Conservation (phyloP, 2,113 vertebrate species). For the Siphamia tubifer region DNA sequence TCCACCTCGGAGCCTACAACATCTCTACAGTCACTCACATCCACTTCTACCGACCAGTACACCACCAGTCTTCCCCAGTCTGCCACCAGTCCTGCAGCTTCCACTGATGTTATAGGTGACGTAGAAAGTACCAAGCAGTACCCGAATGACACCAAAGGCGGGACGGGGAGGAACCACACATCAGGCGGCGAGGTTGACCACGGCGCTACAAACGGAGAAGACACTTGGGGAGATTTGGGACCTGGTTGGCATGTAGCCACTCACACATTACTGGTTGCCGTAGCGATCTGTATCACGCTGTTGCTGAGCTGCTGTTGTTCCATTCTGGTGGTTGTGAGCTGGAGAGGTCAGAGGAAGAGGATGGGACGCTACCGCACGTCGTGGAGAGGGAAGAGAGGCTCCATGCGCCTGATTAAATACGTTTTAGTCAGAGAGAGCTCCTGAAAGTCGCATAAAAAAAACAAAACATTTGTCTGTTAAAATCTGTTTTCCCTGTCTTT, state of each 20-base stretch:
- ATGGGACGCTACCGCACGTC: slow-evolving; percentile 80
- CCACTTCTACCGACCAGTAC: not conserved
- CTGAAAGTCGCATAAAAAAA: slow-evolving; percentile 42
- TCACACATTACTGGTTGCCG: slow-evolving; percentile 76
- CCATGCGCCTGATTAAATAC: slow-evolving; percentile 78
- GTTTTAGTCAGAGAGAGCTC: slow-evolving; percentile 72
- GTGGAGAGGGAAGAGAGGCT: slow-evolving; percentile 56
- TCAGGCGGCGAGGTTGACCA: slow-evolving; percentile 19
- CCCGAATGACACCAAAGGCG: slow-evolving; percentile 83
- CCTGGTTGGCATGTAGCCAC: slow-evolving; percentile 68
- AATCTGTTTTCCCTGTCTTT: too few relatives aligned
- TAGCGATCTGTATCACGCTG: slow-evolving; percentile 74
- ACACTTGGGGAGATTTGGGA: not conserved
- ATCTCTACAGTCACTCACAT: not conserved
- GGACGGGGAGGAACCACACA: slow-evolving; percentile 78
- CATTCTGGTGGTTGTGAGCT: slow-evolving; percentile 71
- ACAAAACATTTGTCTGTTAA: not conserved
- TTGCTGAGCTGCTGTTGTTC: slow-evolving; percentile 84
- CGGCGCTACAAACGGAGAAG: slow-evolving; percentile 27
- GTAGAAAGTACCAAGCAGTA: slow-evolving; percentile 80
- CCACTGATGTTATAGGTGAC: slow-evolving; percentile 26
- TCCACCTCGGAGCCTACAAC: not conserved
- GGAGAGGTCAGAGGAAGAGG: slow-evolving; percentile 74
- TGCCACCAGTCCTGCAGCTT: slow-evolving; percentile 5
- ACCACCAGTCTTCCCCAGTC: not conserved